Percentiles rank a stretch among this genome's conserved stretches.
phyloP scores from a whole-genome alignment of 2,888 invertebrate genomes.

The Hylaea fasciaria region DNA sequence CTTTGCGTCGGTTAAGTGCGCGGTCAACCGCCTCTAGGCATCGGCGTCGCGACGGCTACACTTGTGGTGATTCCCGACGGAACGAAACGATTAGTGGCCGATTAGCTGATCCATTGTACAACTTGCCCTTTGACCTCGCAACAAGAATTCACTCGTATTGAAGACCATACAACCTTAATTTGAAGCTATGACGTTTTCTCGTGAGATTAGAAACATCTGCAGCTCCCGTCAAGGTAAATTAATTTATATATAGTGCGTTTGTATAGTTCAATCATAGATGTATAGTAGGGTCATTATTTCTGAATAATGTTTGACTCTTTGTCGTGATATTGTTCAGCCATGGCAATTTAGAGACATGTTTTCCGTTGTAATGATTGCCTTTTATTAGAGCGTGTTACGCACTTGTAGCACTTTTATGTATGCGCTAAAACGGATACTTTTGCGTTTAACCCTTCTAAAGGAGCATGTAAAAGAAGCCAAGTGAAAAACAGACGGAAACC shows the following conservation, averaged over 20 bases:
- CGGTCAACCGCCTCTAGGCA: constrained; percentile 56
- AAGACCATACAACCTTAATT: not conserved
- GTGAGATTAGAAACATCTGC: not conserved
- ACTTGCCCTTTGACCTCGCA: constrained; percentile 7
- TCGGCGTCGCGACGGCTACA: constrained; percentile 55
- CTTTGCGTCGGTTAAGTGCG: constrained; percentile 39
- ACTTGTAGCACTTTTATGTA: constrained; percentile 72
- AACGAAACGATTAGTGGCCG: constrained; percentile 33
- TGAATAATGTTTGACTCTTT: too few relatives aligned
- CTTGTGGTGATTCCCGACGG: constrained; percentile 31
- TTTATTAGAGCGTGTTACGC: constrained; percentile 45
- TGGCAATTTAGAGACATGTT: not conserved
- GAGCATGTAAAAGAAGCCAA: constrained; percentile 12
- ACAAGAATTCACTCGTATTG: not conserved
- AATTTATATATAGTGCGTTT: not conserved
- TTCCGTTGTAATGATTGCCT: not conserved
- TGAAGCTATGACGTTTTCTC: not conserved
- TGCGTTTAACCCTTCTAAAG: constrained; percentile 55
- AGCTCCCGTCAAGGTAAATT: too few relatives aligned
- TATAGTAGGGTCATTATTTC: too few relatives aligned
- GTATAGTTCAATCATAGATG: not conserved
- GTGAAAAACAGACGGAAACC: not conserved
- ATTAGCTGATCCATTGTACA: constrained; percentile 20
- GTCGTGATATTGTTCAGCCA: not conserved
- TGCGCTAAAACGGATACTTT: constrained; percentile 58